Conservation (phyloP, 2,113 vertebrate genomes). For the Equus quagga region DNA sequence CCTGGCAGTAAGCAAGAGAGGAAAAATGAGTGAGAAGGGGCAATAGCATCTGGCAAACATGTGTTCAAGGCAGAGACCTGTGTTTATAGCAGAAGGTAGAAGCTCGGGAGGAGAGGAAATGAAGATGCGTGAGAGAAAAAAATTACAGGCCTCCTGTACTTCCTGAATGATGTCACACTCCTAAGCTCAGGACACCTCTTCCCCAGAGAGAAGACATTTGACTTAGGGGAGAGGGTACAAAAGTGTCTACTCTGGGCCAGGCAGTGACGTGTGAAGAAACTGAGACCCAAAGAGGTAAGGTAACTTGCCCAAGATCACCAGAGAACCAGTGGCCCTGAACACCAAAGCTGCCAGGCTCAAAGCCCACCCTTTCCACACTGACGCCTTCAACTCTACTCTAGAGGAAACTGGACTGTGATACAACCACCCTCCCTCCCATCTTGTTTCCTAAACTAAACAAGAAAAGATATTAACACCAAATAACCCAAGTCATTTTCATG, state of each 20-base stretch:
- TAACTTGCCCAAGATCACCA: background rate
- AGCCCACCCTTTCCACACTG: background rate
- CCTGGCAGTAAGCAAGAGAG: background rate
- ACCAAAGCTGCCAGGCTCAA: background rate
- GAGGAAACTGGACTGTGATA: background rate
- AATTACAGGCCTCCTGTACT: background rate
- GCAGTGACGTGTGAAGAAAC: background rate
- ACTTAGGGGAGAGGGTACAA: background rate
- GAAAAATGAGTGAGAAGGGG: background rate
- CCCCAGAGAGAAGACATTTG: background rate
- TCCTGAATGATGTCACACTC: conserved; percentile 43
- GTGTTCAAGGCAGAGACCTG: conserved; percentile 34
- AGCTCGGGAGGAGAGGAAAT: background rate
- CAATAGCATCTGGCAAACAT: conserved; percentile 35
- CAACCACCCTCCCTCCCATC: background rate
- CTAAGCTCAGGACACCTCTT: background rate
- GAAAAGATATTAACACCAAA: background rate
- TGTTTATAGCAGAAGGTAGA: conserved; percentile 26
- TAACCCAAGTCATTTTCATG: background rate
- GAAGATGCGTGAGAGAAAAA: conserved; percentile 23
- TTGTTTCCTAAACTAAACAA: conserved; percentile 32
- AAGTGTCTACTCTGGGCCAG: background rate
- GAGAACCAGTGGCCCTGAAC: background rate
- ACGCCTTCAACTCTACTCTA: background rate
- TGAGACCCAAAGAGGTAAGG: background rate